phyloP scores from a whole-genome alignment of 2,888 invertebrate species.

The Schizotus pectinicornis region DNA sequence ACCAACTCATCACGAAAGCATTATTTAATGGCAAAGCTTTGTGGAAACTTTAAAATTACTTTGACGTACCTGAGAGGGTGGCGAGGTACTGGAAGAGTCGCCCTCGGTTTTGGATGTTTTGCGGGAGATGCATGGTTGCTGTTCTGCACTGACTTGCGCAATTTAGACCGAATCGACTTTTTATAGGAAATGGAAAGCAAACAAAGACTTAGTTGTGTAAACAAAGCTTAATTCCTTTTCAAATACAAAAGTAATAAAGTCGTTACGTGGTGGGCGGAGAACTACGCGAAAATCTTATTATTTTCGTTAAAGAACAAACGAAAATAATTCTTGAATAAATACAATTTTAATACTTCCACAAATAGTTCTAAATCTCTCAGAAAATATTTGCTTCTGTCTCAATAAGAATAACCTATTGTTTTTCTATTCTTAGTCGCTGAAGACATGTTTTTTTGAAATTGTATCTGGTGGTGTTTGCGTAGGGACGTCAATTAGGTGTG shows the following conservation, averaged over 20 bases:
- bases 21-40: no score
- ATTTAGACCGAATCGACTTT: not conserved
- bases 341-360: no score
- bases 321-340: no score
- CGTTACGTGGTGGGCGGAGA: constrained; percentile 8
- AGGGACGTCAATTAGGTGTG: no score
- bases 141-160: not conserved
- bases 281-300: constrained; percentile 8
- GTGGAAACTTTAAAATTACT: no score
- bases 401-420: no score
- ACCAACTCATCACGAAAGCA: no score
- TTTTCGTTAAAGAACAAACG: constrained; percentile 8
- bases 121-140: constrained; percentile 3
- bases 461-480: no score
- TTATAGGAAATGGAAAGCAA: constrained; percentile 12
- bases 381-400: no score
- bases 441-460: no score
- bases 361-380: no score
- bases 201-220: constrained; percentile 10
- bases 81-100: constrained; percentile 50
- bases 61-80: constrained; percentile 46
- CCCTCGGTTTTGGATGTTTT: constrained; percentile 14
- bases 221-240: constrained; percentile 7
- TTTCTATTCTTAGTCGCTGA: no score
- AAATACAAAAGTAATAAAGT: not conserved